A percentile compares a stretch with the other conserved stretches of the same genome.
Evolutionary conservation across 2,888 invertebrate species (phyloP).

Genomic region (Ormyrus thymus): DNA sequence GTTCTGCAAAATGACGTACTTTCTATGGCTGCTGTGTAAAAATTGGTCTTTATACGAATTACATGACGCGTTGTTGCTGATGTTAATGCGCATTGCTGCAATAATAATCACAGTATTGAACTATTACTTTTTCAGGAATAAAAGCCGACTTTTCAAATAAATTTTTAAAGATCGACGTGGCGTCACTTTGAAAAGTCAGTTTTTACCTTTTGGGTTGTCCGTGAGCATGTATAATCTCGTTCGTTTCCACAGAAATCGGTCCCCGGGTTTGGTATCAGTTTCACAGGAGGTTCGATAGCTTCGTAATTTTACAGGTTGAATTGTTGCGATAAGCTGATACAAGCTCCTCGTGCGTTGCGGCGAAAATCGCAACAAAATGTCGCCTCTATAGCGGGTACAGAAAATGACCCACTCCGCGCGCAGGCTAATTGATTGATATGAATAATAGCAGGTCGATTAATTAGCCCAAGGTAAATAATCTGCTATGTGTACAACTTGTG

Average conservation of each 20-base stretch:
- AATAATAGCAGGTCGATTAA: slow-evolving; percentile 17
- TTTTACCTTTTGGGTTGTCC: slow-evolving; percentile 19
- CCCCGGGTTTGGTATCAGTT: slow-evolving; percentile 18
- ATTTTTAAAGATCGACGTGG: neutral
- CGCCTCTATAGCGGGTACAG: neutral
- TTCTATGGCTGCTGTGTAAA: slow-evolving; percentile 55
- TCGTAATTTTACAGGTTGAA: slow-evolving; percentile 24
- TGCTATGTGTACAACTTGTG: slow-evolving; percentile 4
- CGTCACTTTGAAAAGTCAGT: slow-evolving; percentile 28
- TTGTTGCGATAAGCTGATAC: neutral
- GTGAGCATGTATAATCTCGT: slow-evolving; percentile 9
- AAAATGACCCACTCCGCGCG: slow-evolving; percentile 1
- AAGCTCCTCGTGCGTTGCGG: neutral
- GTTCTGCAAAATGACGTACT: slow-evolving; percentile 9
- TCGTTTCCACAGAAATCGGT: neutral
- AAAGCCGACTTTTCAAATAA: slow-evolving; percentile 29
- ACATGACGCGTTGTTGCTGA: slow-evolving; percentile 52
- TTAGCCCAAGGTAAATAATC: neutral
- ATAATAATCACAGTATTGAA: slow-evolving; percentile 16
- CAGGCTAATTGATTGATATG: slow-evolving; percentile 3
- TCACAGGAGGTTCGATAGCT: neutral
- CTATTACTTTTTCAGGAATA: slow-evolving; percentile 39
- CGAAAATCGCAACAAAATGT: slow-evolving; percentile 1
- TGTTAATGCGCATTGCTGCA: slow-evolving; percentile 48
- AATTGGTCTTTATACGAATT: slow-evolving; percentile 52